Evolutionary conservation across 2,888 invertebrate species (phyloP), one percentile per base, ranked within the genome.

Genomic region (Onchidella celtica): DNA sequence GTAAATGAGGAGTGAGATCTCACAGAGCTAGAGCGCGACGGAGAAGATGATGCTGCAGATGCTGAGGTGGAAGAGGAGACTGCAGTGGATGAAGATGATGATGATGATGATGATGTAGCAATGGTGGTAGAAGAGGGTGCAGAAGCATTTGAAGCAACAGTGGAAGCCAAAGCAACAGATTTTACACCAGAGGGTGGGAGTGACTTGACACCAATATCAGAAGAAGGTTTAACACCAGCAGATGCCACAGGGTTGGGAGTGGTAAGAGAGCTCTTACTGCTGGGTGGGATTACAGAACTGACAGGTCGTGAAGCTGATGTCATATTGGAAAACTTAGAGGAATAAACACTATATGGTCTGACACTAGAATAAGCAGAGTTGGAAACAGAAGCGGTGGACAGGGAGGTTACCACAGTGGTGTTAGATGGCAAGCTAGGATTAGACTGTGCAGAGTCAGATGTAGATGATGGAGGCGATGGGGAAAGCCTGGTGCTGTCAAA

Each of bases 351-450:
- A 40, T 24, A 70, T n/a, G 77, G 69, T 55, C 55, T 68, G n/a
- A 75, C 65, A 65, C 38, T 24, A 61, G 21, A 47, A 65, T 6
- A 9, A 61, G 9, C 38, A 38, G 40, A 3, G 6, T 66, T n/a
- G 72, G 72, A 3, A 21, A 11, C 11, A 40, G 75, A 40, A 40
- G 38, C 36, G 40, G 75, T n/a, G 38, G 75, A 27, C 24, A 38
- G 14, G 27, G 81, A 32, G n/a, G 74, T 63, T 36, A 63, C 66
- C 47, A 61, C 68, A 59, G 59, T 3, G 40, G 81, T 47, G 38
- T 70, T 69, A 40, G 72, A 65, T 47, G 73, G 55, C 73, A 66
- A 34, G 65, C 79, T 79, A 72, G 72, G 1, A 27, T 59, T 78
- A 59, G 57, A 38, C 59, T 69, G 78, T 69, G 70, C 32, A 29